Evolutionary conservation across 2,888 invertebrate species (phyloP).

Genomic region (Ganaspis brasiliensis): DNA sequence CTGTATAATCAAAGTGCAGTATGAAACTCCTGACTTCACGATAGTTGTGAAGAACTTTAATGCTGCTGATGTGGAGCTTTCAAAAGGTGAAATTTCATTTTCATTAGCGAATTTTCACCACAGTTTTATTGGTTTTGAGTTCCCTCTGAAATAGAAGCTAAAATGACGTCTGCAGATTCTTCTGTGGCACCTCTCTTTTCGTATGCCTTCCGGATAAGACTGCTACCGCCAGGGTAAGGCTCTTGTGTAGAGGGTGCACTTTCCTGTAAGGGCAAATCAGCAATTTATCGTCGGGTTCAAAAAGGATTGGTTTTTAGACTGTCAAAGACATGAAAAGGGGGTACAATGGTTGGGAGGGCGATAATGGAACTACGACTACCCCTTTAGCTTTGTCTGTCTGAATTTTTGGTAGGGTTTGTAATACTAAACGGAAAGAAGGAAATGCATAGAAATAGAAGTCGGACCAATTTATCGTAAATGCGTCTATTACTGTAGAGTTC

Average conservation of each 20-base stretch:
- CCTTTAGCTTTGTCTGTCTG: constrained; percentile 19
- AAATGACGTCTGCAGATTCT: not conserved
- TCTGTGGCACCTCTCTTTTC: not conserved
- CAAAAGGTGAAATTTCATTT: constrained; percentile 1
- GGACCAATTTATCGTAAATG: constrained; percentile 31
- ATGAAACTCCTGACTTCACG: too few species aligned
- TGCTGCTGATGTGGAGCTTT: not conserved
- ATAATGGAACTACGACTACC: constrained; percentile 35
- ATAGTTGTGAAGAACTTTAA: not conserved
- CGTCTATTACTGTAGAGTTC: constrained; percentile 9
- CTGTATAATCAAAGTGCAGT: too few species aligned
- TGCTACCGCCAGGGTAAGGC: constrained; percentile 26
- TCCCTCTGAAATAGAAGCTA: not conserved
- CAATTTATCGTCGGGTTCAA: too few species aligned
- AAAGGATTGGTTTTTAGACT: not conserved
- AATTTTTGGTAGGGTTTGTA: constrained; percentile 34
- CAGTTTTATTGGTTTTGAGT: constrained; percentile 28
- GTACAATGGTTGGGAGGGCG: constrained; percentile 28
- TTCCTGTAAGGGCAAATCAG: too few species aligned
- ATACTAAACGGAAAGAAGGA: constrained; percentile 26
- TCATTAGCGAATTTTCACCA: constrained; percentile 5
- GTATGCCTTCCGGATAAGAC: constrained; percentile 23
- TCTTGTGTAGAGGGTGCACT: not conserved
- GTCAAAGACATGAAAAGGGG: not conserved
- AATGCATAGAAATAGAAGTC: constrained; percentile 31